These are phyloP conservation scores for Amiota communis DNA, from an alignment of 2,888 invertebrate genomes.

Conservation along the genomic window DNA sequence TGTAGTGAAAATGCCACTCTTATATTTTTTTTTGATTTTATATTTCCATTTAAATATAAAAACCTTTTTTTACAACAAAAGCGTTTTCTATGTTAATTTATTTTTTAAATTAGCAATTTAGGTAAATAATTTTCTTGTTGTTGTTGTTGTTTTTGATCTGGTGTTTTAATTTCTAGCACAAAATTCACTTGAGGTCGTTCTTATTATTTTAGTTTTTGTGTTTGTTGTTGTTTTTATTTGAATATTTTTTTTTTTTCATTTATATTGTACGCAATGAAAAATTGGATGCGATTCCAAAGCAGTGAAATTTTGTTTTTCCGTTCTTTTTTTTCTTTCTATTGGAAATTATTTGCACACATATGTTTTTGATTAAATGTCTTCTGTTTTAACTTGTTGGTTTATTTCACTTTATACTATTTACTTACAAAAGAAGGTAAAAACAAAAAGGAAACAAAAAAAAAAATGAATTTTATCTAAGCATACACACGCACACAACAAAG, in stretches of 20 bases:
- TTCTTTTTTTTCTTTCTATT: background rate
- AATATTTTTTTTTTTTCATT: background rate
- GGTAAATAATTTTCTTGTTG: background rate
- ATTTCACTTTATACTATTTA: background rate
- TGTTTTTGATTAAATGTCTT: background rate
- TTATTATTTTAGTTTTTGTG: too few species aligned
- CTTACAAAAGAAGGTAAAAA: too few species aligned
- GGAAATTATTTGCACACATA: background rate
- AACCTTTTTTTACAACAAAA: too few species aligned
- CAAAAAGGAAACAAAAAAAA: background rate
- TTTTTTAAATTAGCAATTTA: background rate
- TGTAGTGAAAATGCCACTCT: too few species aligned
- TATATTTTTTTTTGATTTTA: too few species aligned
- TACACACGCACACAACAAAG: background rate
- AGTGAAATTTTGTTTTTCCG: background rate
- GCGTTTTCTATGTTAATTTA: background rate
- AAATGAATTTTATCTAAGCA: background rate
- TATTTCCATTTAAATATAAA: too few species aligned
- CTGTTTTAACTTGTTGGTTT: background rate
- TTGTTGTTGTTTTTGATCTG: slow-evolving; percentile 3
- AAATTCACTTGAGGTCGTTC: background rate
- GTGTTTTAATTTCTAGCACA: background rate
- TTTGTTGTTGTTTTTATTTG: too few species aligned
- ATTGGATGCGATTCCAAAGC: background rate
- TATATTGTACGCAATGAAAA: background rate